Evolutionary conservation across 2,113 vertebrate species (phyloP).

Genomic region (Geococcyx californianus): DNA sequence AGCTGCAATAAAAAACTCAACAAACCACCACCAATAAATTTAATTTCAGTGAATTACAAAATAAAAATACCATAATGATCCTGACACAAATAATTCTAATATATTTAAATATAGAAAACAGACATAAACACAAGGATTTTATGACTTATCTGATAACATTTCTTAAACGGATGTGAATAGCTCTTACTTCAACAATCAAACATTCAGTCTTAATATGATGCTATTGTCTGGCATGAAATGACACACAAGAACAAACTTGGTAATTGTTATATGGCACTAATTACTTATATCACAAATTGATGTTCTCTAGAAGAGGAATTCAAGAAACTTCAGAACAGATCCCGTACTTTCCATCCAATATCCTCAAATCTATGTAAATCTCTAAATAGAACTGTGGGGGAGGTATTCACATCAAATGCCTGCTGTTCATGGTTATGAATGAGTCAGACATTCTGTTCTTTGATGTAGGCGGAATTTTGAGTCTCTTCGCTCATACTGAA

Average conservation of each 20-base stretch:
- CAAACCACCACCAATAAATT: background rate
- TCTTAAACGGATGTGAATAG: background rate
- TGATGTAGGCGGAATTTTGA: background rate
- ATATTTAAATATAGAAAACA: background rate
- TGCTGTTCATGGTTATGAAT: background rate
- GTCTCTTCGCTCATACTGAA: background rate
- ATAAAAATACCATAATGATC: background rate
- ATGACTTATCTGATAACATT: background rate
- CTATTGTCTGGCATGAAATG: background rate
- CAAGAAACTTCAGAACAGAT: background rate
- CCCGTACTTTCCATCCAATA: background rate
- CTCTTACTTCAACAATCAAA: background rate
- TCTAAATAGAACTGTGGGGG: background rate
- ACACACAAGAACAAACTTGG: background rate
- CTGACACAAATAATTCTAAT: background rate
- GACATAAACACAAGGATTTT: background rate
- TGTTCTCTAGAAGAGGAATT: background rate
- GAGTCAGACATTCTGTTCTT: background rate
- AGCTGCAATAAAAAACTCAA: background rate
- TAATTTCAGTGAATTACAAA: background rate
- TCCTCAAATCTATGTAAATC: background rate
- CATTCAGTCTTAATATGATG: background rate
- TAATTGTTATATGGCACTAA: background rate
- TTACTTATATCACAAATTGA: background rate
- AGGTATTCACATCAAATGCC: background rate